Conservation (phyloP, 2,113 vertebrate species). For the Muntiacus muntjak region DNA sequence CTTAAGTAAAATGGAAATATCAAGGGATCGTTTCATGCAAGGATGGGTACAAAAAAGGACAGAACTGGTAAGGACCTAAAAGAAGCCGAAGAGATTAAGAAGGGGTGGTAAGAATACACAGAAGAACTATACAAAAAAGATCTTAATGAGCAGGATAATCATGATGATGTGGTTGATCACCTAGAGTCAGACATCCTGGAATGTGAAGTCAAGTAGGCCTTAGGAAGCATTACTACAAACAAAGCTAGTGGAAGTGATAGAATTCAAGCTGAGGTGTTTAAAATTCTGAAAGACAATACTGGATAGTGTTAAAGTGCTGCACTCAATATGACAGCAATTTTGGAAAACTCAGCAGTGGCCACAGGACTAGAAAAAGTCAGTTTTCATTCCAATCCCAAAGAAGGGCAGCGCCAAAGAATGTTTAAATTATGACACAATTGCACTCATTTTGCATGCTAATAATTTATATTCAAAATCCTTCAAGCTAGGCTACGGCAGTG, state of each 20-base stretch:
- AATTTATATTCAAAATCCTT: neutral
- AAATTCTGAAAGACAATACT: neutral
- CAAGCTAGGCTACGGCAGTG: neutral
- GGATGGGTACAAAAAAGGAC: neutral
- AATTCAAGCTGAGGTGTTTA: neutral
- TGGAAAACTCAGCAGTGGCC: neutral
- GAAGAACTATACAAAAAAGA: neutral
- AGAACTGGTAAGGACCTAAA: neutral
- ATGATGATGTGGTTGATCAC: neutral
- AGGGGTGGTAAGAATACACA: neutral
- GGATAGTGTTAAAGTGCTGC: neutral
- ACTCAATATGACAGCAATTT: neutral
- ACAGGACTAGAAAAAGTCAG: neutral
- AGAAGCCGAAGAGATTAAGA: neutral
- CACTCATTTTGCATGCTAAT: neutral
- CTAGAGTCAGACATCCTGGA: neutral
- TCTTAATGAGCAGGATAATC: neutral
- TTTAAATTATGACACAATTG: neutral
- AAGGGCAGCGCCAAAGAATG: neutral
- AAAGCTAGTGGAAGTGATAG: neutral
- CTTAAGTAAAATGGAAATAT: neutral
- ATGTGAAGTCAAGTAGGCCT: neutral
- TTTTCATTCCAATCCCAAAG: neutral
- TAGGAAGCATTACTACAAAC: neutral
- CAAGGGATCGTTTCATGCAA: neutral